Conservation (phyloP, 1,140 invertebrate genomes). For the Drosophila gunungcola region DNA sequence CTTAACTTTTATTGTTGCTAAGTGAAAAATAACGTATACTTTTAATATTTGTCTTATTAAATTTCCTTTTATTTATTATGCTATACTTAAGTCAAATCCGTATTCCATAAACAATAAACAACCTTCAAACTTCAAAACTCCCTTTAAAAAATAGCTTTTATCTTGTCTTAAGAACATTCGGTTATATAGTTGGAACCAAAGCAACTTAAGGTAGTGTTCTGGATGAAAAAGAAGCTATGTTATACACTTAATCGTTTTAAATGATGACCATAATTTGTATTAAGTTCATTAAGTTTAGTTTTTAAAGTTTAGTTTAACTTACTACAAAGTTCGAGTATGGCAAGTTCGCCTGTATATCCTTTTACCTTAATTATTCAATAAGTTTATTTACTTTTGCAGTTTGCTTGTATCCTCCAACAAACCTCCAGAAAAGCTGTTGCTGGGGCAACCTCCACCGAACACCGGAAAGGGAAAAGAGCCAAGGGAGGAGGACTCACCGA, state of each 20-base stretch:
- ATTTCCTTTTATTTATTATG: too few species aligned
- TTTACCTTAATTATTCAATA: neutral
- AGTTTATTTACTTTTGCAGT: conserved; percentile 13
- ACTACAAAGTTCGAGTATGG: neutral
- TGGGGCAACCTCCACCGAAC: conserved; percentile 18
- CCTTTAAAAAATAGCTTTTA: too few species aligned
- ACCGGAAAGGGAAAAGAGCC: neutral
- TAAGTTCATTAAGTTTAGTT: too few species aligned
- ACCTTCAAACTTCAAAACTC: too few species aligned
- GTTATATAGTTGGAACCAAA: too few species aligned
- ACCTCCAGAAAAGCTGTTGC: conserved; percentile 12
- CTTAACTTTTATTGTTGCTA: neutral
- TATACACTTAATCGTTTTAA: neutral
- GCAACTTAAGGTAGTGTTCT: too few species aligned
- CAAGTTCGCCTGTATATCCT: neutral
- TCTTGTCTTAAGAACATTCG: too few species aligned
- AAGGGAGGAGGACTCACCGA: conserved; percentile 11
- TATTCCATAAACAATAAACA: too few species aligned
- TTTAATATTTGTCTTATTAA: too few species aligned
- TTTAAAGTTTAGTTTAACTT: neutral
- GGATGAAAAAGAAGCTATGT: neutral
- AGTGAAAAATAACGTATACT: neutral
- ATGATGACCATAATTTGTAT: too few species aligned
- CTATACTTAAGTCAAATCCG: too few species aligned
- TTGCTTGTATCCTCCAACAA: conserved; percentile 2